Percentiles rank a stretch among this genome's conserved stretches.
Conservation (phyloP, 2,797 vertebrate genomes). For the Luscinia luscinia region DNA sequence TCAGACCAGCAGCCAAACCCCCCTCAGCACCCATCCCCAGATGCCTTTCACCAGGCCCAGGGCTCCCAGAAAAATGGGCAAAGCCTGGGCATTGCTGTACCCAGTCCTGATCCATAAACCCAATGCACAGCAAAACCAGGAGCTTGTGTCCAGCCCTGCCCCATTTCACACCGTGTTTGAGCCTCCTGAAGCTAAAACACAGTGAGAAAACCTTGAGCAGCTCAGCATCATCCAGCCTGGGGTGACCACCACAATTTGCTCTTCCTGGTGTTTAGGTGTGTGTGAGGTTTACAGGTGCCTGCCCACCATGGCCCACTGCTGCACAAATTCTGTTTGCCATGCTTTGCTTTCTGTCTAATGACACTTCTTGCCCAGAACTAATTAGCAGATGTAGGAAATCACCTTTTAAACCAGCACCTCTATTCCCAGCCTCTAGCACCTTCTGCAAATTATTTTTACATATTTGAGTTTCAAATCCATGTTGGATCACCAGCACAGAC, state of each 20-base stretch:
- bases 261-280: background rate
- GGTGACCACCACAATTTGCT: background rate
- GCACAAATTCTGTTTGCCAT: rapidly evolving
- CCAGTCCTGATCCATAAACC: background rate
- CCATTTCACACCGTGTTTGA: rapidly evolving
- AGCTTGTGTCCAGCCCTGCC: background rate
- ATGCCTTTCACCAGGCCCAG: background rate
- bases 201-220: background rate
- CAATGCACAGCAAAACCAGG: background rate
- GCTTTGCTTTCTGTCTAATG: background rate
- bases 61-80: background rate
- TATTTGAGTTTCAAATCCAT: background rate
- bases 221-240: background rate
- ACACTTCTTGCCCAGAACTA: background rate
- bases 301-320: background rate
- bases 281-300: background rate
- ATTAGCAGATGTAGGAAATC: background rate
- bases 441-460: background rate
- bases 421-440: background rate
- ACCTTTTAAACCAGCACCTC: background rate
- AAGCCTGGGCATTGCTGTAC: background rate
- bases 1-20: background rate
- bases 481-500: background rate
- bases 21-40: background rate
- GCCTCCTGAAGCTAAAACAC: background rate